A percentile compares a stretch with the other conserved stretches of the same genome.
Evolutionary conservation across 2,113 vertebrate genomes (phyloP).

Genomic region (Neoarius graeffei): DNA sequence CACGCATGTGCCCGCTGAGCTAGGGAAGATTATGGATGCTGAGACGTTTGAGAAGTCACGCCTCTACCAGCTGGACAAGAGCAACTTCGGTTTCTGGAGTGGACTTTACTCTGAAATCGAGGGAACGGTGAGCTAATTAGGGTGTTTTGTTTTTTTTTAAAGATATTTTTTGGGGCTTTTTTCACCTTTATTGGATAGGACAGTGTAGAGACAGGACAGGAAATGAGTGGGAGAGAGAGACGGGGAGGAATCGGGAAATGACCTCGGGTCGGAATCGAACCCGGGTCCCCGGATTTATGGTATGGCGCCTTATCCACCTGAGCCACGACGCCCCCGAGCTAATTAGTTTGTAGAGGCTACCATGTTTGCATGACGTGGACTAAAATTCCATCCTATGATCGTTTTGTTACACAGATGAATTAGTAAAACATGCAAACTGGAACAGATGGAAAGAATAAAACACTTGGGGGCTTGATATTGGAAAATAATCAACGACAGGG

Average conservation of each 20-base stretch:
- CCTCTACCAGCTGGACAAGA: slow-evolving; percentile 97
- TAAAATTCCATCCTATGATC: neutral
- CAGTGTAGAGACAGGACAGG: too few species aligned
- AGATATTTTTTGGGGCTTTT: too few species aligned
- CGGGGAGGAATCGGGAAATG: too few species aligned
- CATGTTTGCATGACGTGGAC: neutral
- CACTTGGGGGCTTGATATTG: neutral
- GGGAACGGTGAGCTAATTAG: slow-evolving; percentile 83
- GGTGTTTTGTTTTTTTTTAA: too few species aligned
- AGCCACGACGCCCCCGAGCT: too few species aligned
- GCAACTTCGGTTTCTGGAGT: slow-evolving; percentile 98
- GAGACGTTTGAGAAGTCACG: slow-evolving; percentile 98
- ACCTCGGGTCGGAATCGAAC: too few species aligned
- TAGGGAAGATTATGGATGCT: slow-evolving; percentile 94
- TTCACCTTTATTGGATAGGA: too few species aligned
- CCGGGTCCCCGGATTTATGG: too few species aligned
- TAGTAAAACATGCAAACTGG: neutral
- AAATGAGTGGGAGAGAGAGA: too few species aligned
- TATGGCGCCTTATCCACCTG: too few species aligned
- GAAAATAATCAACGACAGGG: neutral
- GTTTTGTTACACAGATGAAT: neutral
- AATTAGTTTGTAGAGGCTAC: neutral
- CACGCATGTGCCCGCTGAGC: slow-evolving; percentile 84
- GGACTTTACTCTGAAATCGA: slow-evolving; percentile 94
- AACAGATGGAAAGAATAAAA: neutral